Evolutionary conservation across 1,140 invertebrate genomes (phyloP), one percentile per base, ranked within the genome.

Genomic region (Thaumatotibia leucotreta): DNA sequence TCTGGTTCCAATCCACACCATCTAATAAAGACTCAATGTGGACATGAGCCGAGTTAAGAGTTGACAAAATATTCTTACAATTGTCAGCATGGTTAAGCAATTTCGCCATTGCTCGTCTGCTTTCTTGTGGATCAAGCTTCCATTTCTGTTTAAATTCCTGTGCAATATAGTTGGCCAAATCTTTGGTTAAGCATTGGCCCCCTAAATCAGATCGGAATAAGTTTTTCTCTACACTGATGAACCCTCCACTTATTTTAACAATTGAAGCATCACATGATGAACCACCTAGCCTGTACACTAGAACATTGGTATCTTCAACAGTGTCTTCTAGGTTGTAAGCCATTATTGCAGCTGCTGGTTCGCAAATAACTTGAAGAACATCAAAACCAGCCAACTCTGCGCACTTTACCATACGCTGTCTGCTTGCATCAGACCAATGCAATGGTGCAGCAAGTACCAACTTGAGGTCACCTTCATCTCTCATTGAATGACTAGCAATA

Each of bases 11-110:
- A 76, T 96, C 95, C 5, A 95, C 93, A 70, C 95, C 95, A 82
- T 95, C 95, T 79, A 94, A 93, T 4, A 95, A 80, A 1, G 94
- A 95, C 77, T 96, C 95, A 50, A 95, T 94, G 78, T 94, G 95
- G 14, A 95, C 92, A 82, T 94, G 94, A 24, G 94, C 93, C 9
- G 94, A 94, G 29, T 92, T 93, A 73, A 95, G 76, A 17, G 94
- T 94, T 29, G 94, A 95, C 2, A 95, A 79, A 10, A 95, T 92
- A 80, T 95, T 94, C 77, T 95, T 95, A 73, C 93, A 94, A 62
- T 93, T 93, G 77, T 95, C 94, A n/a, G 95, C 94, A 74, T 94
- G 93, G 22, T 87, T 86, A 61, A 92, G 89, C 9, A 96, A 77
- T 80, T 95, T 95, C 8, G 92, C 89, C 83, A 94, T 91, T 4